Evolutionary conservation across 1,140 invertebrate genomes (phyloP).

Genomic region (Ips nitidus): DNA sequence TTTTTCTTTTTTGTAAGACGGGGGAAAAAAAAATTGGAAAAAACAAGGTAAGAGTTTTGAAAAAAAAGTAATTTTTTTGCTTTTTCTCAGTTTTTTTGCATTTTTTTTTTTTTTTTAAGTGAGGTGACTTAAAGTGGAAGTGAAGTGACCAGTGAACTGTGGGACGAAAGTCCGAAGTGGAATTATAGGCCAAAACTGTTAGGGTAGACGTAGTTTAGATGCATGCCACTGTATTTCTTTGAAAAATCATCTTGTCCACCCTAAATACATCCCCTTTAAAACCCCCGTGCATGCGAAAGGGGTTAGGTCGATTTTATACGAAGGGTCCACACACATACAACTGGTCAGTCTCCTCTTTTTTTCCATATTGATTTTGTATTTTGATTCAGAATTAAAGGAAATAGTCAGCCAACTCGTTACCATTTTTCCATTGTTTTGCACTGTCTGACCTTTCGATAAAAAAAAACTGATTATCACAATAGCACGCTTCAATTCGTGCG

Average conservation of each 20-base stretch:
- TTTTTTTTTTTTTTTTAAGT: no score
- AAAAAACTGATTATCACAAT: conserved; percentile 27
- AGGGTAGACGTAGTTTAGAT: background rate
- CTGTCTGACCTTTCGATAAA: conserved; percentile 28
- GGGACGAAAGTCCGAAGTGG: background rate
- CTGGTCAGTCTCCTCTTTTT: no score
- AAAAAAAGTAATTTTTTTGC: conserved; percentile 7
- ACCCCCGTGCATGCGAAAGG: no score
- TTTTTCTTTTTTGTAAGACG: conserved; percentile 33
- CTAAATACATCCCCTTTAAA: no score
- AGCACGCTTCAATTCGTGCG: conserved; percentile 20
- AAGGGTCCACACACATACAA: no score
- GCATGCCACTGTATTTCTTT: no score
- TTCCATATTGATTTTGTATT: no score
- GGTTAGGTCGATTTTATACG: no score
- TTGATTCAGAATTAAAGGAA: no score
- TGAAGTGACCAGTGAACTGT: conserved; percentile 1
- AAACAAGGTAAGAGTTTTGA: conserved; percentile 20
- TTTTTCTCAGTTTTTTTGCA: background rate
- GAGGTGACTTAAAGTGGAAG: background rate
- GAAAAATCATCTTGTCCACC: no score
- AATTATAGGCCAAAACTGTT: background rate
- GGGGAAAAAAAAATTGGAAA: conserved; percentile 18
- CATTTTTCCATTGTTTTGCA: conserved; percentile 23
- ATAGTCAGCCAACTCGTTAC: background rate